A percentile compares a stretch with the other conserved stretches of the same genome.
Evolutionary conservation across 2,113 vertebrate genomes (phyloP).

Genomic region (Protomyctophum bolini): DNA sequence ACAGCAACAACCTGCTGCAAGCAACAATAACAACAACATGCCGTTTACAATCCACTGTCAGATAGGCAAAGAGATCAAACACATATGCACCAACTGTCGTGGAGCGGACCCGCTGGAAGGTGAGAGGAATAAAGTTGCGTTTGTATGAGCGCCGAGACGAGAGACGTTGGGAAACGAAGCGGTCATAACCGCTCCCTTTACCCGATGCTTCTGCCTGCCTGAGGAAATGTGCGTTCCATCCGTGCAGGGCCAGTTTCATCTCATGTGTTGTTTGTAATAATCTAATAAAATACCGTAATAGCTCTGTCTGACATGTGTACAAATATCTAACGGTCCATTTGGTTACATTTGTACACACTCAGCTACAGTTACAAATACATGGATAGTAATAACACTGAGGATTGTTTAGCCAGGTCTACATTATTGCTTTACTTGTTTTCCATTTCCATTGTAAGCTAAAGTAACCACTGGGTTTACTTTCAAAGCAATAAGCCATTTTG

Average conservation of each 20-base stretch:
- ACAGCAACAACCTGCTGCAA: conserved; percentile 52
- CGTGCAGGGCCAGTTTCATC: too few species aligned
- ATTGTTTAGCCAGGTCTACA: too few species aligned
- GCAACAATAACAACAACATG: conserved; percentile 77
- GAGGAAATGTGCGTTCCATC: conserved; percentile 13
- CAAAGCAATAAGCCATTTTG: background rate
- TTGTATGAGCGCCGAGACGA: background rate
- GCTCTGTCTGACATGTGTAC: too few species aligned
- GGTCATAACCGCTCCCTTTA: conserved; percentile 36
- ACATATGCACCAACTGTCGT: conserved; percentile 92
- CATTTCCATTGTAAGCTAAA: background rate
- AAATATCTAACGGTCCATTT: too few species aligned
- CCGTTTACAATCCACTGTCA: conserved; percentile 88
- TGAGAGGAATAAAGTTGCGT: conserved; percentile 70
- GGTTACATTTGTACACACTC: too few species aligned
- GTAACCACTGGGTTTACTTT: background rate
- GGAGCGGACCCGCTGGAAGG: conserved; percentile 84
- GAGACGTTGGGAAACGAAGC: too few species aligned
- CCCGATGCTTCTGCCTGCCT: background rate
- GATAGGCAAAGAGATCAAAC: conserved; percentile 90
- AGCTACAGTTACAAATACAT: too few species aligned
- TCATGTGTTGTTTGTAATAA: too few species aligned
- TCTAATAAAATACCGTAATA: too few species aligned
- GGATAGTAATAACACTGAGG: too few species aligned
- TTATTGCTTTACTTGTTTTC: background rate